Conservation (phyloP, 2,113 vertebrate species). For the Calidris pugnax region DNA sequence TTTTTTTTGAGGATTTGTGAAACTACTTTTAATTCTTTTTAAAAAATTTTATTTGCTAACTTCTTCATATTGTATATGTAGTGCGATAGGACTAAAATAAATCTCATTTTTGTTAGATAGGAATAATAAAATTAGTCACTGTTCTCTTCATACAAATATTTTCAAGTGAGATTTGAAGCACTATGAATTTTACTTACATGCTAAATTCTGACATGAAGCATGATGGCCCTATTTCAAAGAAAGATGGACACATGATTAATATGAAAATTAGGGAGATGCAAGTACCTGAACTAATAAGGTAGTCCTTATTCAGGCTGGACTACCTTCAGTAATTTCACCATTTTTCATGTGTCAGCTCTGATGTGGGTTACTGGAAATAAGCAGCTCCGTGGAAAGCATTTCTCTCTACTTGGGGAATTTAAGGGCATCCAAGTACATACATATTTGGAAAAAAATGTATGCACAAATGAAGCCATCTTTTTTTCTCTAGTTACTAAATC, state of each 20-base stretch:
- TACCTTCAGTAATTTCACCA: conserved; percentile 93
- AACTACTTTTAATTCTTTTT: neutral
- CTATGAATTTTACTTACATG: conserved; percentile 88
- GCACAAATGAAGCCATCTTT: conserved; percentile 68
- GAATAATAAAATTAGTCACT: conserved; percentile 73
- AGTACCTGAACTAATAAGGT: conserved; percentile 98
- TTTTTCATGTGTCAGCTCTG: conserved; percentile 96
- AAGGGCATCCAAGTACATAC: conserved; percentile 78
- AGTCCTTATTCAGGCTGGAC: conserved; percentile 92
- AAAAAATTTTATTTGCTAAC: neutral
- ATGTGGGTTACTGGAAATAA: conserved; percentile 84
- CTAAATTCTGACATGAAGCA: conserved; percentile 83
- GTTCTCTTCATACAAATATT: conserved; percentile 81
- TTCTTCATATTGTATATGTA: neutral
- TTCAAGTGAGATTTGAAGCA: conserved; percentile 81
- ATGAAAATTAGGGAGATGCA: conserved; percentile 95
- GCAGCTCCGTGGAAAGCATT: conserved; percentile 77
- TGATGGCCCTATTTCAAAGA: conserved; percentile 81
- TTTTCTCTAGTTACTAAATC: conserved; percentile 74
- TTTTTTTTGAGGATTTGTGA: neutral
- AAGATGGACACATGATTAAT: conserved; percentile 95
- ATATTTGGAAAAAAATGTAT: conserved; percentile 71
- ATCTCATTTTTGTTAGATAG: conserved; percentile 51
- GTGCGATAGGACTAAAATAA: conserved; percentile 37
- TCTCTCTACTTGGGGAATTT: conserved; percentile 82